Evolutionary conservation across 2,797 vertebrate species (phyloP).

Genomic region (Spheniscus humboldti): DNA sequence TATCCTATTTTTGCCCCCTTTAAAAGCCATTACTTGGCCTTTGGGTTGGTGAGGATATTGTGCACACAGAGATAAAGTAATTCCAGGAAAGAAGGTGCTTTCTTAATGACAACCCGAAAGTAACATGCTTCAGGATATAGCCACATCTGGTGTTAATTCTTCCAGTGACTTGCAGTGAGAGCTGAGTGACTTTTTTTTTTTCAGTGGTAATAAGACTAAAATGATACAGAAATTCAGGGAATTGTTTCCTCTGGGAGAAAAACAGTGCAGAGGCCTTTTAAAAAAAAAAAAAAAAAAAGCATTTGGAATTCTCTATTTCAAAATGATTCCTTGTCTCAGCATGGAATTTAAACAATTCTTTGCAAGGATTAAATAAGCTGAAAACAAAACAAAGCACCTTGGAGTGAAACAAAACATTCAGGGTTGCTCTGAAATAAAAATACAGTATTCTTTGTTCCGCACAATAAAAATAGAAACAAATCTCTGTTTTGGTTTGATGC

Average conservation of each 20-base stretch:
- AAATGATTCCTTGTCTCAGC: not conserved
- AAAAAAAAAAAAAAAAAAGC: not conserved
- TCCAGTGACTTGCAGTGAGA: not conserved
- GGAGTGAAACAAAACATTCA: not conserved
- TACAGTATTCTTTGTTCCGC: not conserved
- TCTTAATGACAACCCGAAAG: not conserved
- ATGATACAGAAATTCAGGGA: conserved; percentile 13
- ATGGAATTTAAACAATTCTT: not conserved
- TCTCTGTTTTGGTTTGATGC: not conserved
- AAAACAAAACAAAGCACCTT: conserved; percentile 23
- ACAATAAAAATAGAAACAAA: not conserved
- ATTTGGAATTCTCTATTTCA: not conserved
- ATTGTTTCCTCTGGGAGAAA: not conserved
- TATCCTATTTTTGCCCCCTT: not conserved
- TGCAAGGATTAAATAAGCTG: not conserved
- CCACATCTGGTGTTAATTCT: conserved; percentile 9
- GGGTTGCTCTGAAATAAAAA: not conserved
- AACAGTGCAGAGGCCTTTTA: not conserved
- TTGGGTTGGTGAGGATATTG: not conserved
- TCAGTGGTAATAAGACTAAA: not conserved
- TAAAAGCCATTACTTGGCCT: not conserved
- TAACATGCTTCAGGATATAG: not conserved
- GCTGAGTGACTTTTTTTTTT: not conserved
- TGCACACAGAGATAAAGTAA: not conserved
- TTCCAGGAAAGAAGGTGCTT: not conserved